A percentile compares a stretch with the other conserved stretches of the same genome.
phyloP scores from a whole-genome alignment of 2,113 vertebrate species.

The Falco punctatus region DNA sequence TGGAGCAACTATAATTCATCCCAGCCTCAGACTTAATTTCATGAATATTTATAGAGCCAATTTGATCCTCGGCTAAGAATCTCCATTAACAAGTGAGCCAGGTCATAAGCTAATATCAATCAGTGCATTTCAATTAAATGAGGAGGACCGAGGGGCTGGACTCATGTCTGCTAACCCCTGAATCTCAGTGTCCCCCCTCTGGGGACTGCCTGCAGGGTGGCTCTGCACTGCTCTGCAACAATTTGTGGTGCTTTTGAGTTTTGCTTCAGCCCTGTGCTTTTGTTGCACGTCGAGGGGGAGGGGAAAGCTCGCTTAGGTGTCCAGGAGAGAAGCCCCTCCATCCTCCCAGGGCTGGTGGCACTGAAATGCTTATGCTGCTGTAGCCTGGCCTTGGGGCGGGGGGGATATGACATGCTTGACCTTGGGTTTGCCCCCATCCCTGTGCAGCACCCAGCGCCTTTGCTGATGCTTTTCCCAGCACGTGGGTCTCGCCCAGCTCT shows the following conservation, averaged over 20 bases:
- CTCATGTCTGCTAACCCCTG: not conserved
- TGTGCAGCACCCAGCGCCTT: not conserved
- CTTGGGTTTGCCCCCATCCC: not conserved
- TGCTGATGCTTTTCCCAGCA: not conserved
- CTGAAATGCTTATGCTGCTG: not conserved
- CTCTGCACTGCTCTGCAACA: not conserved
- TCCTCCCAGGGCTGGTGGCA: not conserved
- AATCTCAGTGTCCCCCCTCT: not conserved
- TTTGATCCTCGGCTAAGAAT: not conserved
- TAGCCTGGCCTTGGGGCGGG: not conserved
- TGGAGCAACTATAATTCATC: not conserved
- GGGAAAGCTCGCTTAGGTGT: not conserved
- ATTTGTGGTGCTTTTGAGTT: not conserved
- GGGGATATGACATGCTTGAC: not conserved
- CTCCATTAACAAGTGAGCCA: conserved; percentile 4
- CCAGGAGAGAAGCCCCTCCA: rapidly evolving
- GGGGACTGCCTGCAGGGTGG: not conserved
- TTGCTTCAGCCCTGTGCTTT: not conserved
- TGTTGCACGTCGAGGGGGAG: rapidly evolving
- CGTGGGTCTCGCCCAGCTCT: rapidly evolving
- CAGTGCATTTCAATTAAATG: not conserved
- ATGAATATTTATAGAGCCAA: conserved; percentile 40
- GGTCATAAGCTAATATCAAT: not conserved
- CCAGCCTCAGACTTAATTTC: conserved; percentile 20
- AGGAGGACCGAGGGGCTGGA: not conserved